Evolutionary conservation across 64 coral and sea anemone species (phyloP).

Genomic region (Stylophora pistillata): DNA sequence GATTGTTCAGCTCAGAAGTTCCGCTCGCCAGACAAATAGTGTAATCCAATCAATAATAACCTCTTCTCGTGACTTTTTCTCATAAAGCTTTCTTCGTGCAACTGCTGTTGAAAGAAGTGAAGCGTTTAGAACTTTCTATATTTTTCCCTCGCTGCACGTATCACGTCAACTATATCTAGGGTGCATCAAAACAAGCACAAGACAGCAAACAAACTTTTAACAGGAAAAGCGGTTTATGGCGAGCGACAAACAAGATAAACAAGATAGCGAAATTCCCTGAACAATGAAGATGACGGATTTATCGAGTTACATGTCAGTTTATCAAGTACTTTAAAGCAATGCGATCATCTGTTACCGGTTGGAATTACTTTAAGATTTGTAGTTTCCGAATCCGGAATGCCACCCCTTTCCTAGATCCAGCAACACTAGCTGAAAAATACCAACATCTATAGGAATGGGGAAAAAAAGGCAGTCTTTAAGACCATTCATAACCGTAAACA

Average conservation of each 20-base stretch:
- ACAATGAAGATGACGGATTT: constrained; percentile 17
- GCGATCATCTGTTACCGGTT: neutral
- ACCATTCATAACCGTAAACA: too few species aligned
- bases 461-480: neutral
- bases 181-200: neutral
- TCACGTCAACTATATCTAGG: neutral
- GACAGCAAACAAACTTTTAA: neutral
- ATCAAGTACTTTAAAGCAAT: neutral
- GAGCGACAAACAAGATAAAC: neutral
- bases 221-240: neutral
- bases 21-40: neutral
- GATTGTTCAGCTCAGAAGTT: neutral
- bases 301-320: neutral
- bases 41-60: constrained; percentile 1
- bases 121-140: neutral
- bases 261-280: constrained; percentile 10
- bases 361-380: neutral
- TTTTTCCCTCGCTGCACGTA: neutral
- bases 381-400: neutral
- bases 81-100: neutral
- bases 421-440: neutral
- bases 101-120: constrained; percentile 29
- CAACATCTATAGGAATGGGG: neutral
- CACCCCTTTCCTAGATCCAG: neutral
- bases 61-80: neutral